phyloP scores from a whole-genome alignment of 2,888 invertebrate species.

The Leucania comma region DNA sequence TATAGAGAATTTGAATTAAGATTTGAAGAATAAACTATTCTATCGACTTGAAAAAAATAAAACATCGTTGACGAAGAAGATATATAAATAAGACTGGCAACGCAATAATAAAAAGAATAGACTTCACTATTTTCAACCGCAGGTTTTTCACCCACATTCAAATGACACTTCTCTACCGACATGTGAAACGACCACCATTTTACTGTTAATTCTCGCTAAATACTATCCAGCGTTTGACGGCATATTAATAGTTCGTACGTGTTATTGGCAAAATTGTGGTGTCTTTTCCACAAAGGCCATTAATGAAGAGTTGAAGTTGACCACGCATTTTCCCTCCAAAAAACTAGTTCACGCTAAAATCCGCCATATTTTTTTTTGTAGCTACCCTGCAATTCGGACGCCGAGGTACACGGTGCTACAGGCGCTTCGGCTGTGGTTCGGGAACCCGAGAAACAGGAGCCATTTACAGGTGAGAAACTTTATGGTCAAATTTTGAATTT shows the following conservation, averaged over 20 bases:
- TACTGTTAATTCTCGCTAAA: too few species aligned
- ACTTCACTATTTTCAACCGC: slow-evolving; percentile 4
- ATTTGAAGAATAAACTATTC: too few species aligned
- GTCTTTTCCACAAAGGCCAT: too few species aligned
- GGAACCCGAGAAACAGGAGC: slow-evolving; percentile 92
- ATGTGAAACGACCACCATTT: slow-evolving; percentile 34
- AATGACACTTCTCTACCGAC: slow-evolving; percentile 13
- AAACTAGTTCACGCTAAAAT: slow-evolving; percentile 26
- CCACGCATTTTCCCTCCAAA: slow-evolving; percentile 22
- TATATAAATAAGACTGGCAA: background rate
- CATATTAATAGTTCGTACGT: too few species aligned
- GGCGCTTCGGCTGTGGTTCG: slow-evolving; percentile 92
- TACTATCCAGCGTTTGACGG: too few species aligned
- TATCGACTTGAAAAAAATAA: too few species aligned
- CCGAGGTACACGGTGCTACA: slow-evolving; percentile 91
- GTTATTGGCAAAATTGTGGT: too few species aligned
- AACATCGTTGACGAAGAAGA: background rate
- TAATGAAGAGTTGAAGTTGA: too few species aligned
- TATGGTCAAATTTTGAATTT: slow-evolving; percentile 14
- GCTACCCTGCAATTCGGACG: slow-evolving; percentile 90
- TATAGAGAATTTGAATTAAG: too few species aligned
- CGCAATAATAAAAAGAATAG: background rate
- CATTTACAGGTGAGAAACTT: slow-evolving; percentile 87
- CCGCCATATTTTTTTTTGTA: slow-evolving; percentile 67
- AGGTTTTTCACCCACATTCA: background rate